Percentiles rank a stretch among this genome's conserved stretches.
Conservation (phyloP, 1,140 invertebrate species). For the Heliconius hewitsoni region DNA sequence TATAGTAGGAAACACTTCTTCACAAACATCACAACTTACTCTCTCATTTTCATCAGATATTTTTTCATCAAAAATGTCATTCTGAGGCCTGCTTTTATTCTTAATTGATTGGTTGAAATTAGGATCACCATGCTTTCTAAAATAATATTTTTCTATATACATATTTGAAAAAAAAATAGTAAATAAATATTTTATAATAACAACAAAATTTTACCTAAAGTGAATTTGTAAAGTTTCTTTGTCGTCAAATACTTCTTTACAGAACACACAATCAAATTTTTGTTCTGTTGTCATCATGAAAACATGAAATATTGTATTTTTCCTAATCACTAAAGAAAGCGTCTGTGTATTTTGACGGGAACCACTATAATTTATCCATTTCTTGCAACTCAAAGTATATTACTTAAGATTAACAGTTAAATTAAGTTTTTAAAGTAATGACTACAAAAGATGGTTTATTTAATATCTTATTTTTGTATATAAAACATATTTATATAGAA, state of each 20-base stretch:
- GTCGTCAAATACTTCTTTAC: constrained; percentile 65
- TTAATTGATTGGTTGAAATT: constrained; percentile 57
- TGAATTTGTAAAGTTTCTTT: constrained; percentile 73
- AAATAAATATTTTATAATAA: background rate
- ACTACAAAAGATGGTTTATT: background rate
- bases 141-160: background rate
- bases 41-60: constrained; percentile 55
- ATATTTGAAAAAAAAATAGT: background rate
- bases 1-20: constrained; percentile 82
- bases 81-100: constrained; percentile 49
- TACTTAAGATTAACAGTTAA: background rate
- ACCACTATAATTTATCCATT: constrained; percentile 16
- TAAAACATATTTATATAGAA: background rate
- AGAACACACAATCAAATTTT: constrained; percentile 73
- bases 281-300: constrained; percentile 56
- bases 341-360: constrained; percentile 18
- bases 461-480: background rate
- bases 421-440: background rate
- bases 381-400: background rate
- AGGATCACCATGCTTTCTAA: constrained; percentile 73
- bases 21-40: constrained; percentile 83
- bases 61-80: constrained; percentile 49
- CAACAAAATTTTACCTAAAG: constrained; percentile 61
- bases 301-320: constrained; percentile 22
- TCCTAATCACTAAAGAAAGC: constrained; percentile 18